Conservation (phyloP, 2,888 invertebrate species). For the Eupithecia subumbrata region DNA sequence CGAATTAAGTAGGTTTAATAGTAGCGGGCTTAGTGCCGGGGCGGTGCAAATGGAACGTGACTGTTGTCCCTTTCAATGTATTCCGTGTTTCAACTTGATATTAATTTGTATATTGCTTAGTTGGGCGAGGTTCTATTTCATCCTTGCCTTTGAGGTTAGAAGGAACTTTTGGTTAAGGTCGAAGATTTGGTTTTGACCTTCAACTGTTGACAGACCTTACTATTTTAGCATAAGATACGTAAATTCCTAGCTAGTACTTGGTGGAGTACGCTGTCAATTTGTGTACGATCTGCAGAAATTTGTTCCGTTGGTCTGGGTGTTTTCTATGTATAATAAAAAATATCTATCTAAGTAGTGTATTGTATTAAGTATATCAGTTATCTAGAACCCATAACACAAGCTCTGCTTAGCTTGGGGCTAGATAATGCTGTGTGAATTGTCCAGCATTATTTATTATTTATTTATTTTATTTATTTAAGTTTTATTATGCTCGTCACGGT, state of each 20-base stretch:
- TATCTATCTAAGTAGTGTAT: too few species aligned
- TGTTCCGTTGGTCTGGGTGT: too few species aligned
- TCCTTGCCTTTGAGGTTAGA: neutral
- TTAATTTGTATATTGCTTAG: conserved; percentile 31
- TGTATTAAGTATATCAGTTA: too few species aligned
- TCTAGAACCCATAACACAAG: too few species aligned
- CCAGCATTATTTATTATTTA: too few species aligned
- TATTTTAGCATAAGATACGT: neutral
- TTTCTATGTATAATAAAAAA: too few species aligned
- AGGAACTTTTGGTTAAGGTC: neutral
- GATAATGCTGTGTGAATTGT: too few species aligned
- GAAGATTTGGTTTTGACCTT: neutral
- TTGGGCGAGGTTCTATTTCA: conserved; percentile 29
- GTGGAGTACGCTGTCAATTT: too few species aligned
- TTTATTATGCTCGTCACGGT: neutral
- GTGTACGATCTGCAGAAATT: too few species aligned
- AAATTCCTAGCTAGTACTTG: neutral
- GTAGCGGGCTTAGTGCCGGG: conserved; percentile 58
- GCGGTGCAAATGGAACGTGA: conserved; percentile 62
- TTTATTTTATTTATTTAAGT: too few species aligned
- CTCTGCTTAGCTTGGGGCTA: too few species aligned
- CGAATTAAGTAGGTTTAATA: conserved; percentile 69
- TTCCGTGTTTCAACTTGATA: conserved; percentile 35
- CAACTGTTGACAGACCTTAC: neutral
- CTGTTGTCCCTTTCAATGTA: conserved; percentile 39